Evolutionary conservation across 2,888 invertebrate genomes (phyloP).

Genomic region (Agrilus biguttatus): DNA sequence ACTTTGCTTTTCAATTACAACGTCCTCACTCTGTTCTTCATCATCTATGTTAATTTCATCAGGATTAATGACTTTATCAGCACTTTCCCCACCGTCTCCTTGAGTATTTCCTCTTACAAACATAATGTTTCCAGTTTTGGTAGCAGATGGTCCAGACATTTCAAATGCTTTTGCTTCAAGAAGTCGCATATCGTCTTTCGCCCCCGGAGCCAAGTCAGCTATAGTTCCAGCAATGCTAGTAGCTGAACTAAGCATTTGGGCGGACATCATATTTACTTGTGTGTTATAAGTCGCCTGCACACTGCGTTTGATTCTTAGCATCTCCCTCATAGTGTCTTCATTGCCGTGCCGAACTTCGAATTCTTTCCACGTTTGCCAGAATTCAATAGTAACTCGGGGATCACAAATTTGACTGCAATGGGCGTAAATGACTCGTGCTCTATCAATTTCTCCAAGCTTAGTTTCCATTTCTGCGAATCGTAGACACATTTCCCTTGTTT

Average conservation of each 20-base stretch:
- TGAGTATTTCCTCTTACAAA: slow-evolving; percentile 83
- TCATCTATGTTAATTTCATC: slow-evolving; percentile 79
- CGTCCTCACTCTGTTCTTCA: slow-evolving; percentile 48
- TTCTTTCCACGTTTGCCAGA: slow-evolving; percentile 99
- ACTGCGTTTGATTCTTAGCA: slow-evolving; percentile 93
- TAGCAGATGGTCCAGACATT: slow-evolving; percentile 37
- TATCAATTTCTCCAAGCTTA: slow-evolving; percentile 93
- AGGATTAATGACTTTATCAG: slow-evolving; percentile 63
- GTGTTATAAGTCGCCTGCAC: slow-evolving; percentile 98
- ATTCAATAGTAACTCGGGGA: slow-evolving; percentile 86
- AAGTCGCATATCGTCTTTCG: slow-evolving; percentile 77
- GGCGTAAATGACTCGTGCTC: slow-evolving; percentile 91
- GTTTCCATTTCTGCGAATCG: slow-evolving; percentile 97
- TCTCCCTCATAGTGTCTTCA: slow-evolving; percentile 98
- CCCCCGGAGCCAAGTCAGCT: slow-evolving; percentile 59
- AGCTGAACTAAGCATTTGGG: slow-evolving; percentile 81
- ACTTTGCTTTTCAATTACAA: slow-evolving; percentile 34
- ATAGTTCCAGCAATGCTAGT: slow-evolving; percentile 50
- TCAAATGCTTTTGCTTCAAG: slow-evolving; percentile 72
- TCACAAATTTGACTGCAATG: slow-evolving; percentile 99
- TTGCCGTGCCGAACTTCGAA: slow-evolving; percentile 99
- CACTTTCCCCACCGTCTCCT: slow-evolving; percentile 44
- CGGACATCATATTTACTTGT: slow-evolving; percentile 98
- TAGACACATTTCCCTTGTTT: slow-evolving; percentile 89
- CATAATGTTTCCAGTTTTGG: slow-evolving; percentile 48